Conservation (phyloP, 1,140 invertebrate species). For the Lucilia cuprina region DNA sequence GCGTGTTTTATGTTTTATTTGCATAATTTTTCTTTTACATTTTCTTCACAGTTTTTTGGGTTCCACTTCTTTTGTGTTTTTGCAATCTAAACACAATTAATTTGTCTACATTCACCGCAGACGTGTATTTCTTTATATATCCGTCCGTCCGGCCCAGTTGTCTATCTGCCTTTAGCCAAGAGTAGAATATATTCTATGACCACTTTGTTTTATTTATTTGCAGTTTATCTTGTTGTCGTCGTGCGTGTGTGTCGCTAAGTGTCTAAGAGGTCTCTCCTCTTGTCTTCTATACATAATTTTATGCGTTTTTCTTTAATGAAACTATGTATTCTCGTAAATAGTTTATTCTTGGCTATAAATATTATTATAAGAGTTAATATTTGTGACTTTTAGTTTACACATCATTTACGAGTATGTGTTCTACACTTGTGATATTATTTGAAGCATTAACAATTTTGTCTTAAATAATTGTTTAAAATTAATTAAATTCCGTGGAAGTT, state of each 20-base stretch:
- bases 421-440: no score
- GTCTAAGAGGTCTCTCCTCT: not conserved
- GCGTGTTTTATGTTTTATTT: conserved; percentile 10
- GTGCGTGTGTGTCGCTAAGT: not conserved
- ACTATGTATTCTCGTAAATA: not conserved
- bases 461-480: no score
- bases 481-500: no score
- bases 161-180: not conserved
- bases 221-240: not conserved
- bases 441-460: no score
- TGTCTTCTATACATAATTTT: not conserved
- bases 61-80: not conserved
- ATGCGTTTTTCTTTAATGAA: not conserved
- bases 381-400: not conserved
- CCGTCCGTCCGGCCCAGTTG: not conserved
- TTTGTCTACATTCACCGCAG: not conserved
- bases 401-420: not conserved
- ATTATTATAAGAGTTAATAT: not conserved
- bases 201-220: not conserved
- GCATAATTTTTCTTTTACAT: not conserved
- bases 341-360: not conserved
- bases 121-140: not conserved
- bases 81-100: conserved; percentile 6
- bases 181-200: not conserved
- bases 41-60: not conserved